Evolutionary conservation across 2,888 invertebrate genomes (phyloP).

Genomic region (Sphaerophoria rueppellii): DNA sequence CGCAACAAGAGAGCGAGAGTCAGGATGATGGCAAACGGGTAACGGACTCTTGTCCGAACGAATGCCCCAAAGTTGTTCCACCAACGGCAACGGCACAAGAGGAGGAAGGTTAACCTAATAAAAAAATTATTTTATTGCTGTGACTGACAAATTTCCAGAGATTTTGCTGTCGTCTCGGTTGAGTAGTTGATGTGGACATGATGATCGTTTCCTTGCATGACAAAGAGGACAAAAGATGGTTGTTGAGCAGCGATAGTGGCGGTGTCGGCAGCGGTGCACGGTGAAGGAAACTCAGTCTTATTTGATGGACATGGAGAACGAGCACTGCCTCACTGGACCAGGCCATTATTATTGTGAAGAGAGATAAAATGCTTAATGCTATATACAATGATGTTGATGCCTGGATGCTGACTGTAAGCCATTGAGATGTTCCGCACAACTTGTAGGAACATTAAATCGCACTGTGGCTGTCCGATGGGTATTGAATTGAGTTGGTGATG

Average conservation of each 20-base stretch:
- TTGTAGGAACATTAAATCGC: slow-evolving; percentile 34
- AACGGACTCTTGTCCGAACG: slow-evolving; percentile 22
- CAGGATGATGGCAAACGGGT: slow-evolving; percentile 5
- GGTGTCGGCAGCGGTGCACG: neutral
- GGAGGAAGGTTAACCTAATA: slow-evolving; percentile 48
- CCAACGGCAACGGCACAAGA: slow-evolving; percentile 43
- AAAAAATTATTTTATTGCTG: slow-evolving; percentile 67
- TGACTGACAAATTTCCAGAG: slow-evolving; percentile 70
- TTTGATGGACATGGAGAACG: slow-evolving; percentile 19
- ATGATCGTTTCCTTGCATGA: slow-evolving; percentile 43
- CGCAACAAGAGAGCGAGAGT: neutral
- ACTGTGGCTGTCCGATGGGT: slow-evolving; percentile 7
- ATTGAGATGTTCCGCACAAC: slow-evolving; percentile 57
- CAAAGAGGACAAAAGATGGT: slow-evolving; percentile 40
- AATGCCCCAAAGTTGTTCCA: slow-evolving; percentile 5
- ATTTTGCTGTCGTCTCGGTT: slow-evolving; percentile 64
- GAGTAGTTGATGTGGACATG: slow-evolving; percentile 62
- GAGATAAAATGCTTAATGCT: slow-evolving; percentile 35
- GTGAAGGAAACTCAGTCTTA: no score
- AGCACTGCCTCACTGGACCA: slow-evolving; percentile 32
- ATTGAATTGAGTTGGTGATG: neutral
- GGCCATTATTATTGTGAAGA: slow-evolving; percentile 34
- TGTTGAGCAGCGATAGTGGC: neutral
- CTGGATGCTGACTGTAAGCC: slow-evolving; percentile 37
- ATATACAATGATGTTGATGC: neutral